Percentiles rank a stretch among this genome's conserved stretches.
These are phyloP conservation scores for Ia io DNA, from an alignment of 2,113 vertebrate species.

Conservation along the genomic window DNA sequence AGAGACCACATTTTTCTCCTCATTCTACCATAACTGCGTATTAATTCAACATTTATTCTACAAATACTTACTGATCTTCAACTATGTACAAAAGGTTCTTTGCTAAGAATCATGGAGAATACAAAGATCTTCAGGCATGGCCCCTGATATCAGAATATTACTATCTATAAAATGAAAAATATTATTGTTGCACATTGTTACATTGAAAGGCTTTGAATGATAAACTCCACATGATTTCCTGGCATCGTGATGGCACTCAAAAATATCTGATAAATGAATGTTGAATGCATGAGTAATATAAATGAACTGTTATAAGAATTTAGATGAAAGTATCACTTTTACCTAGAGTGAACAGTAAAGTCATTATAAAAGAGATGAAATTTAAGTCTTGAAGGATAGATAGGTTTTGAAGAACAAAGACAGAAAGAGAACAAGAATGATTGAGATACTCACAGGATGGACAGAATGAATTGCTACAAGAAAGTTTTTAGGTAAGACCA, in stretches of 20 bases:
- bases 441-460: neutral
- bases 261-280: neutral
- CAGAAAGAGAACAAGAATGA: neutral
- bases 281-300: neutral
- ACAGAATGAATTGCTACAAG: neutral
- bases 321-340: neutral
- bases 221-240: neutral
- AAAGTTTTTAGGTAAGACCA: neutral
- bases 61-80: neutral
- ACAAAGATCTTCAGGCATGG: conserved; percentile 11
- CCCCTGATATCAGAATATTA: neutral
- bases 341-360: neutral
- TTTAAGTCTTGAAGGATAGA: neutral
- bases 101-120: neutral
- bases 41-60: conserved; percentile 38
- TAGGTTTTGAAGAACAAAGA: conserved; percentile 31
- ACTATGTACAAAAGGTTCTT: conserved; percentile 2
- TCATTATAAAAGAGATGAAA: neutral
- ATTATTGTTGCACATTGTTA: neutral
- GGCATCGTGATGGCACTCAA: neutral
- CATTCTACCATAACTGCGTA: neutral
- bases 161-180: neutral
- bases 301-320: neutral
- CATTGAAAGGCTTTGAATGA: neutral
- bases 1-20: neutral